A percentile compares a stretch with the other conserved stretches of the same genome.
phyloP scores from a whole-genome alignment of 2,113 vertebrate species.

The Scopus umbretta region DNA sequence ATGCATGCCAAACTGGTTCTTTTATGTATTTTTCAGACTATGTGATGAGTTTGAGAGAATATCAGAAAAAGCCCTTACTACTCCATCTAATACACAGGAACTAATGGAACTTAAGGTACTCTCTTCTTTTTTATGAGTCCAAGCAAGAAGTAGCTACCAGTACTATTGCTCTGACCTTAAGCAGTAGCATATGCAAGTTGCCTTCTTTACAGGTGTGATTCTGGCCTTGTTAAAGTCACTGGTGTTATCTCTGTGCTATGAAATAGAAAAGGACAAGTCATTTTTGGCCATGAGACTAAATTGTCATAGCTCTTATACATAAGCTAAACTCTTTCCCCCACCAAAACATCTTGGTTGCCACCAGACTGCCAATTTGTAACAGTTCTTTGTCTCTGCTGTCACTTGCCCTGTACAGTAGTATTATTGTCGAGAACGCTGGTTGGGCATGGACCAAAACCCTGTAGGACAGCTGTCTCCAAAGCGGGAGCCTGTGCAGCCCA shows the following conservation, averaged over 20 bases:
- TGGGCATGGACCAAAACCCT: not conserved
- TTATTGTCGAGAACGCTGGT: not conserved
- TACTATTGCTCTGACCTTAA: not conserved
- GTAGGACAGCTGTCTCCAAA: not conserved
- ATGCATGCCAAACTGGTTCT: not conserved
- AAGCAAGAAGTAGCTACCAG: not conserved
- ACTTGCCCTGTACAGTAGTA: not conserved
- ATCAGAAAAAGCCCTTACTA: constrained; percentile 81
- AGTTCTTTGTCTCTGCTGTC: not conserved
- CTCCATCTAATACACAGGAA: constrained; percentile 80
- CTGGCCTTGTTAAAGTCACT: not conserved
- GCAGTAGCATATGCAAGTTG: not conserved
- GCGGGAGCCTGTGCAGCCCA: not conserved
- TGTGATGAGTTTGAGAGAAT: constrained; percentile 85
- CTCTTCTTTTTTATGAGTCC: not conserved
- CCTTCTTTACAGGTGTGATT: not conserved
- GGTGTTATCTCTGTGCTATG: not conserved
- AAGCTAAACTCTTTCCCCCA: not conserved
- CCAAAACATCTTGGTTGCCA: not conserved
- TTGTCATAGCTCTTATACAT: not conserved
- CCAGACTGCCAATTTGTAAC: not conserved
- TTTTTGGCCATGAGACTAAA: not conserved
- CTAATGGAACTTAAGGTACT: constrained; percentile 88
- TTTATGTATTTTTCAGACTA: constrained; percentile 69
- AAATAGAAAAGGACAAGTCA: not conserved